These are phyloP conservation scores for Chaetoderma sp. DNA, from an alignment of 2,888 invertebrate genomes.

Conservation along the genomic window DNA sequence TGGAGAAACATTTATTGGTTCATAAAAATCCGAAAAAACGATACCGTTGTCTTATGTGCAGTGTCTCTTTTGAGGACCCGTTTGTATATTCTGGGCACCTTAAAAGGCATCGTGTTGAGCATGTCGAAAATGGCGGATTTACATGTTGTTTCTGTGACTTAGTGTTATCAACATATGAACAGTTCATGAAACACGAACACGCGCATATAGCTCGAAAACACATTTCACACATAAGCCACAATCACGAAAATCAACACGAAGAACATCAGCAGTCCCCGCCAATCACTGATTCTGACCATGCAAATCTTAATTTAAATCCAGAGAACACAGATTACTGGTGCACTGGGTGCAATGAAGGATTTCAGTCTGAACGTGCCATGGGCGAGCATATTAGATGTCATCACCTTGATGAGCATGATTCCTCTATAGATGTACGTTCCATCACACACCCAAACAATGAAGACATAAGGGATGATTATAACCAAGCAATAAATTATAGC, in stretches of 20 bases:
- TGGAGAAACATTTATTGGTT: conserved; percentile 48
- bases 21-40: conserved; percentile 37
- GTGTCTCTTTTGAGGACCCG: conserved; percentile 46
- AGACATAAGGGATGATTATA: not conserved
- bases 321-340: conserved; percentile 49
- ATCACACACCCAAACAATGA: not conserved
- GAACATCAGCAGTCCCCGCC: too few relatives aligned
- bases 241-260: conserved; percentile 33
- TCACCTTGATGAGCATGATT: conserved; percentile 35
- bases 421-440: not conserved
- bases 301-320: conserved; percentile 14
- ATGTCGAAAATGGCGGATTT: conserved; percentile 39
- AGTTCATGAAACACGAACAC: conserved; percentile 53
- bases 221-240: conserved; percentile 42
- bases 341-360: conserved; percentile 53
- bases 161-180: conserved; percentile 44
- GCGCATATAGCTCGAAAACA: conserved; percentile 48
- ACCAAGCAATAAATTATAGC: too few relatives aligned
- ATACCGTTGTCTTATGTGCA: conserved; percentile 47
- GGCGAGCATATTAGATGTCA: conserved; percentile 44
- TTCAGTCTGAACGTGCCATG: conserved; percentile 44
- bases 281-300: too few relatives aligned
- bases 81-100: conserved; percentile 52
- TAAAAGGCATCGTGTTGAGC: conserved; percentile 46
- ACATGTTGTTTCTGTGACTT: conserved; percentile 53